phyloP scores from a whole-genome alignment of 1,140 invertebrate species.

The Callitettix versicolor region DNA sequence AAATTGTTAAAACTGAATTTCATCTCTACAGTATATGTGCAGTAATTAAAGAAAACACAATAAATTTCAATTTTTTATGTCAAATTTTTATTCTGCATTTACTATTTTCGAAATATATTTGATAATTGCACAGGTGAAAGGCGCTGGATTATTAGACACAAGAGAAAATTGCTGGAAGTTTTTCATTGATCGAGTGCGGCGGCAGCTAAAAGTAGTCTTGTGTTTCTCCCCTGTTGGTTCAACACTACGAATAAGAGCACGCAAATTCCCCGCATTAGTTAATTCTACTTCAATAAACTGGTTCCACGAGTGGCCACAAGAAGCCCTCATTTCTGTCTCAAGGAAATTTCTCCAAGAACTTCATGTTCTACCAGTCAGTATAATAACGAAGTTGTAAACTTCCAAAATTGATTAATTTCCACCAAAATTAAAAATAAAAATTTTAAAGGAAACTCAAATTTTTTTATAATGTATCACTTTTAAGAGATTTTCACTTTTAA shows the following conservation, averaged over 20 bases:
- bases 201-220: constrained; percentile 81
- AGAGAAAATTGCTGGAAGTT: constrained; percentile 96
- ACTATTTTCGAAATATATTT: no score
- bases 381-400: no score
- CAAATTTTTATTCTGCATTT: no score
- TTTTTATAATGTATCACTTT: no score
- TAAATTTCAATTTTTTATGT: no score
- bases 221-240: constrained; percentile 92
- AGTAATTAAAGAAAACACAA: no score
- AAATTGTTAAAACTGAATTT: no score
- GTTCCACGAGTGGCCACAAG: constrained; percentile 98
- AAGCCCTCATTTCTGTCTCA: constrained; percentile 86
- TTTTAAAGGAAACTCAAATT: no score
- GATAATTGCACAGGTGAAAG: constrained; percentile 66
- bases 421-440: no score
- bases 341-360: constrained; percentile 77
- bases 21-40: no score
- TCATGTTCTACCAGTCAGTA: constrained; percentile 59
- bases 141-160: constrained; percentile 74
- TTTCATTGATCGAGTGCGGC: constrained; percentile 88
- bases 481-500: no score
- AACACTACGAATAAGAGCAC: constrained; percentile 75
- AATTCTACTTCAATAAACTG: constrained; percentile 93
- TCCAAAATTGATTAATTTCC: no score
- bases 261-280: constrained; percentile 91